Percentiles rank a stretch among this genome's conserved stretches.
Evolutionary conservation across 2,113 vertebrate genomes (phyloP).

Genomic region (Dipodomys spectabilis): DNA sequence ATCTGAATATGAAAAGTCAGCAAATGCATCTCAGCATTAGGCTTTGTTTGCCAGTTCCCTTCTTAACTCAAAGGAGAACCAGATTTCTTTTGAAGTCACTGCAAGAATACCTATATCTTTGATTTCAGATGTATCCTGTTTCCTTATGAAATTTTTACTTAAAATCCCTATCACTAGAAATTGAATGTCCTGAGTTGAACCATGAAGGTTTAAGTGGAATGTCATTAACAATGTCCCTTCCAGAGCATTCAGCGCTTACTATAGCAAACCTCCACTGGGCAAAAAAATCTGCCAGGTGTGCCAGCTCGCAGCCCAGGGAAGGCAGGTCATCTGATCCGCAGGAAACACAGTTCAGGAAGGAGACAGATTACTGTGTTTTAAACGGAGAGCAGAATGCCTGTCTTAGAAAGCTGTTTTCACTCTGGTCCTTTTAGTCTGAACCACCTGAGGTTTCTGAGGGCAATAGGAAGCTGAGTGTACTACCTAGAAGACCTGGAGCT

Average conservation of each 20-base stretch:
- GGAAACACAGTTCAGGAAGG: background rate
- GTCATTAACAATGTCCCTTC: background rate
- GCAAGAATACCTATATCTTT: slow-evolving; percentile 51
- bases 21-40: slow-evolving; percentile 21
- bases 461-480: background rate
- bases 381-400: slow-evolving; percentile 44
- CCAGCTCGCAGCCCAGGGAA: background rate
- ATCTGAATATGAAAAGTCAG: slow-evolving; percentile 66
- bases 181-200: slow-evolving; percentile 11
- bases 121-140: slow-evolving; percentile 45
- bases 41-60: slow-evolving; percentile 67
- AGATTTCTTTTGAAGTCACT: slow-evolving; percentile 47
- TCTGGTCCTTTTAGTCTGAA: background rate
- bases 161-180: slow-evolving; percentile 54
- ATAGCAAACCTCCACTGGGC: background rate
- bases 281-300: too few relatives aligned
- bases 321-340: slow-evolving; percentile 30
- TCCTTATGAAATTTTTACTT: slow-evolving; percentile 68
- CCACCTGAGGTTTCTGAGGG: background rate
- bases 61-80: slow-evolving; percentile 58
- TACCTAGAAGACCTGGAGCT: background rate
- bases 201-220: slow-evolving; percentile 52
- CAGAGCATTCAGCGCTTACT: background rate
- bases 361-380: slow-evolving; percentile 38
- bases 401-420: slow-evolving; percentile 39